Percentiles rank a stretch among this genome's conserved stretches.
These are phyloP conservation scores for Pogonomyrmex barbatus DNA, from an alignment of 1,140 invertebrate species.

Conservation along the genomic window DNA sequence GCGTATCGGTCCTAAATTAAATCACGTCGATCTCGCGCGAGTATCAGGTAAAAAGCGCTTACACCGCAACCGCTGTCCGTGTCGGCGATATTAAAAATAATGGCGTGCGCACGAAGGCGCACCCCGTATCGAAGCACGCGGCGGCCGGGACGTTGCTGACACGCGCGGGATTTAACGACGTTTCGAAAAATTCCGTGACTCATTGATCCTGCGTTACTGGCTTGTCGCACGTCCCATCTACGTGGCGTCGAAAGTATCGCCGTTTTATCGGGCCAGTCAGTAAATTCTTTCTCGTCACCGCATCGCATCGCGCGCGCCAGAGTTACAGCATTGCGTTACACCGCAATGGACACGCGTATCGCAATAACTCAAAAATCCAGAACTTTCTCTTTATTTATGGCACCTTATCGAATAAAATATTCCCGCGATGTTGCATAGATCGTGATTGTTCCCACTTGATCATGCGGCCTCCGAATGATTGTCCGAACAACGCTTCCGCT, in stretches of 20 bases:
- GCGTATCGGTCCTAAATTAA: conserved; percentile 53
- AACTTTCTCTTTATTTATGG: background rate
- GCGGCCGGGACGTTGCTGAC: conserved; percentile 61
- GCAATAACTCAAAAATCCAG: conserved; percentile 64
- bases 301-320: background rate
- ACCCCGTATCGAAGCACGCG: conserved; percentile 51
- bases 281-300: conserved; percentile 63
- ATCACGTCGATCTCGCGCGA: conserved; percentile 56
- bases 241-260: conserved; percentile 64
- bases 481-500: conserved; percentile 1
- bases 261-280: conserved; percentile 68
- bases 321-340: conserved; percentile 54
- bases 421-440: background rate
- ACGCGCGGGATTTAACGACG: conserved; percentile 70
- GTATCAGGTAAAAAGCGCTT: conserved; percentile 68
- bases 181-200: conserved; percentile 72
- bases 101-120: conserved; percentile 41
- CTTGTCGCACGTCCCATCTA: conserved; percentile 74
- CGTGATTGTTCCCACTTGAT: conserved; percentile 39
- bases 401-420: conserved; percentile 66
- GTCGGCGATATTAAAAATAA: conserved; percentile 71
- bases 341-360: conserved; percentile 41
- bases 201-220: conserved; percentile 69
- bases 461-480: background rate
- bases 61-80: conserved; percentile 55